Evolutionary conservation across 2,113 vertebrate genomes (phyloP), one percentile per base, ranked within the genome.

Genomic region (Erinaceus europaeus): DNA sequence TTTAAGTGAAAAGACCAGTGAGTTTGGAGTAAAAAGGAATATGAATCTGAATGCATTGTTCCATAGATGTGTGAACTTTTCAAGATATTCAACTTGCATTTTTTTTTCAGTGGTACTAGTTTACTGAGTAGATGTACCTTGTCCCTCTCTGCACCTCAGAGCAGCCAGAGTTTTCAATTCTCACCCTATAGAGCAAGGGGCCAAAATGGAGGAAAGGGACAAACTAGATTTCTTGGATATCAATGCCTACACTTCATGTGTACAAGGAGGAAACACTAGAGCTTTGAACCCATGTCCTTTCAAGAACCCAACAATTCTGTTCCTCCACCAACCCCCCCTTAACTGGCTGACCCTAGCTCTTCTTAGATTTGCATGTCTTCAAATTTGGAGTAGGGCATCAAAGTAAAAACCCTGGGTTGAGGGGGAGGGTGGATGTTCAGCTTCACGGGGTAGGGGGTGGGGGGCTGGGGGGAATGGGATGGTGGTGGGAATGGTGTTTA

Each of bases 301-400:
- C 42, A 25, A 29, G 34, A 44, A 18, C 52, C 36, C 13, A 0
- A 25, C 62, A 27, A 3, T 20, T 25, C 36, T 25, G 9, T 5
- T 18, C 6, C 1, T 25, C 17, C 34, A 25, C 6, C 1, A 15
- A 29, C 18, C 20, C 15, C 25, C 15, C n/a, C 0, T 6, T 4
- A 20, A 21, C 55, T 46, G 10, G 6, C 69, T 65, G 32, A n/a
- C 21, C 50, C 20, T 34, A 59, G 59, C 52, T 50, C 27, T 65
- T 86, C 85, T 38, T 34, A 74, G 44, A 3, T 14, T 29, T 88
- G 86, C 20, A 62, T n/a, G n/a, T n/a, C n/a, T n/a, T n/a, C n/a
- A n/a, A n/a, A n/a, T n/a, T n/a, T n/a, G n/a, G n/a, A n/a, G n/a
- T n/a, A n/a, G n/a, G n/a, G n/a, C n/a, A n/a, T n/a, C n/a, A n/a